A percentile compares a stretch with the other conserved stretches of the same genome.
phyloP scores from a whole-genome alignment of 2,797 vertebrate genomes.

The Sparus aurata region DNA sequence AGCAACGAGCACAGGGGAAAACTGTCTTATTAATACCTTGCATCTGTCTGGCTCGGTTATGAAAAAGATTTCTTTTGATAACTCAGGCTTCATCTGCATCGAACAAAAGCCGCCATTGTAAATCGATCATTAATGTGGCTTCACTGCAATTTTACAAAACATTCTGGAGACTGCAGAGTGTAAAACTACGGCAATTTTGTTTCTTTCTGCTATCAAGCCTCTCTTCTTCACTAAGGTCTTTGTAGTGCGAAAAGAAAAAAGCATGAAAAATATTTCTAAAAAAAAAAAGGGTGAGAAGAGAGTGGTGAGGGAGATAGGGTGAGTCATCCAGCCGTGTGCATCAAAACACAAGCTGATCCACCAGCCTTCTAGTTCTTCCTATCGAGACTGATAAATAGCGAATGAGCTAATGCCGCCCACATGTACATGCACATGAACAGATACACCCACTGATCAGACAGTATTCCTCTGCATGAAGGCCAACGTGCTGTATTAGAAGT shows the following conservation, averaged over 20 bases:
- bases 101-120: constrained; percentile 47
- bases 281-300: constrained; percentile 24
- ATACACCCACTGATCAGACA: constrained; percentile 46
- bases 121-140: constrained; percentile 66
- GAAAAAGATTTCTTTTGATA: constrained; percentile 53
- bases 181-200: constrained; percentile 52
- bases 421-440: constrained; percentile 21
- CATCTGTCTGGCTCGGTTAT: constrained; percentile 23
- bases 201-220: constrained; percentile 12
- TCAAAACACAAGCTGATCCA: constrained; percentile 51
- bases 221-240: constrained; percentile 31
- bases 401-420: constrained; percentile 17
- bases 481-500: constrained; percentile 4
- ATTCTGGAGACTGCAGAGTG: constrained; percentile 20
- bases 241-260: constrained; percentile 12
- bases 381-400: constrained; percentile 31
- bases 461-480: background rate
- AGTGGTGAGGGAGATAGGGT: constrained; percentile 31
- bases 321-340: constrained; percentile 52
- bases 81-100: constrained; percentile 21
- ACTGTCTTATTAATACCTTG: constrained; percentile 60
- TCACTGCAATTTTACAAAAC: constrained; percentile 63
- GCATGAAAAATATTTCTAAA: constrained; percentile 24
- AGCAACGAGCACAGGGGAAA: constrained; percentile 31
- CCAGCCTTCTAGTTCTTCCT: constrained; percentile 25